Percentiles rank a stretch among this genome's conserved stretches.
These are phyloP conservation scores for Leucosticte australis DNA, from an alignment of 2,113 vertebrate species.

Conservation along the genomic window DNA sequence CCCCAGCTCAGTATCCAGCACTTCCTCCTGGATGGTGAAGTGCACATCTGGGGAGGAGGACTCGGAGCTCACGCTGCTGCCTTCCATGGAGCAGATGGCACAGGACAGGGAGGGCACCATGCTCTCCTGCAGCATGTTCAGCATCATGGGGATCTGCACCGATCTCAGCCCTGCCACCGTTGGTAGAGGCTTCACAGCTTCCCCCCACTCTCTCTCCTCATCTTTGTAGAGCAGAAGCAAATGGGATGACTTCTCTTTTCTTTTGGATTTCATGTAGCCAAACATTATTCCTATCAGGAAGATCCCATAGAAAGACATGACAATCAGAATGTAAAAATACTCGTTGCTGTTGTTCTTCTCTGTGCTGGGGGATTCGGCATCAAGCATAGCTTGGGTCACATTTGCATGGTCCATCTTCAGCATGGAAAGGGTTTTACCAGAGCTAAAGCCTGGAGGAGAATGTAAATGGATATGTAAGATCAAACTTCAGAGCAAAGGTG, in stretches of 20 bases:
- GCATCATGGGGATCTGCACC: constrained; percentile 76
- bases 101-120: constrained; percentile 83
- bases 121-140: constrained; percentile 78
- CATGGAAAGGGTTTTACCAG: constrained; percentile 13
- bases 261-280: constrained; percentile 91
- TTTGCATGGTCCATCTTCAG: constrained; percentile 83
- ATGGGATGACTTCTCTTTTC: constrained; percentile 84
- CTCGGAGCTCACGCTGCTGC: constrained; percentile 90
- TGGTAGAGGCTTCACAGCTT: constrained; percentile 77
- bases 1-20: constrained; percentile 75
- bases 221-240: constrained; percentile 90
- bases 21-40: constrained; percentile 89
- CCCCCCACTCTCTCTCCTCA: constrained; percentile 89
- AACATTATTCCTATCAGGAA: constrained; percentile 92
- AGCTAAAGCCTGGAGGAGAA: constrained; percentile 47
- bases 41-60: constrained; percentile 88
- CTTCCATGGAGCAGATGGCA: constrained; percentile 86
- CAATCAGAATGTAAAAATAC: constrained; percentile 88
- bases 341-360: constrained; percentile 72
- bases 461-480: accelerated
- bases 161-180: constrained; percentile 67
- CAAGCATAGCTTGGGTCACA: constrained; percentile 37
- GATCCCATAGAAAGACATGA: constrained; percentile 93
- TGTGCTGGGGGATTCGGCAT: background rate
- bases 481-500: background rate